phyloP scores from a whole-genome alignment of 1,140 invertebrate species.

The Galleria mellonella region DNA sequence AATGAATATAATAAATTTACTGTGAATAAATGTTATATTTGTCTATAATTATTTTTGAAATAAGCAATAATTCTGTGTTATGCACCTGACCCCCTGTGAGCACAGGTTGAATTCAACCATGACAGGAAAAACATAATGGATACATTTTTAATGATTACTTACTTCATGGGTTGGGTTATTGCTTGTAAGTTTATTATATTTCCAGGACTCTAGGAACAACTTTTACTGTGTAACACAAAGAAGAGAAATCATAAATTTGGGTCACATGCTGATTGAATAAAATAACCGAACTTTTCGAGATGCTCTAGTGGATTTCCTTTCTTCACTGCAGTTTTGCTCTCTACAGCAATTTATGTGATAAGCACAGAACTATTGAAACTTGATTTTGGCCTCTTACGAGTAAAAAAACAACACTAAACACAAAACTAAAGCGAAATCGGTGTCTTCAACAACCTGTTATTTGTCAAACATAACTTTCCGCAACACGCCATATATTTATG shows the following conservation, averaged over 20 bases:
- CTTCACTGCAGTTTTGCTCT: conserved; percentile 3
- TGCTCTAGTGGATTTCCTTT: conserved; percentile 1
- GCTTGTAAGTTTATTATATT: too few species aligned
- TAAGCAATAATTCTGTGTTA: conserved; percentile 9
- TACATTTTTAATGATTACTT: conserved; percentile 8
- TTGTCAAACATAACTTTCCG: conserved; percentile 58
- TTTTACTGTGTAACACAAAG: conserved; percentile 39
- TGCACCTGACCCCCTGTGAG: conserved; percentile 38
- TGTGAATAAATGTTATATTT: not conserved
- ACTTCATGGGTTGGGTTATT: too few species aligned
- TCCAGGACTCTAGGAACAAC: conserved; percentile 2
- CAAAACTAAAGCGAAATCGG: conserved; percentile 60
- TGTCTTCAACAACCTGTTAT: conserved; percentile 72
- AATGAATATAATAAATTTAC: too few species aligned
- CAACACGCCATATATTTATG: conserved; percentile 51
- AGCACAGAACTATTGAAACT: conserved; percentile 9
- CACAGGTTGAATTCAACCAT: conserved; percentile 53
- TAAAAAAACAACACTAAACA: conserved; percentile 45
- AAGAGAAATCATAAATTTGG: conserved; percentile 75
- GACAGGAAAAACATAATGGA: conserved; percentile 43
- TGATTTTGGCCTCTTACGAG: conserved; percentile 10
- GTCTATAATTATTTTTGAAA: not conserved
- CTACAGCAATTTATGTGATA: conserved; percentile 4
- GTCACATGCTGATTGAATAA: conserved; percentile 76
- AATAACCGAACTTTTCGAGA: not conserved